Conservation (phyloP, 2,888 invertebrate genomes). For the Macaria notata region DNA sequence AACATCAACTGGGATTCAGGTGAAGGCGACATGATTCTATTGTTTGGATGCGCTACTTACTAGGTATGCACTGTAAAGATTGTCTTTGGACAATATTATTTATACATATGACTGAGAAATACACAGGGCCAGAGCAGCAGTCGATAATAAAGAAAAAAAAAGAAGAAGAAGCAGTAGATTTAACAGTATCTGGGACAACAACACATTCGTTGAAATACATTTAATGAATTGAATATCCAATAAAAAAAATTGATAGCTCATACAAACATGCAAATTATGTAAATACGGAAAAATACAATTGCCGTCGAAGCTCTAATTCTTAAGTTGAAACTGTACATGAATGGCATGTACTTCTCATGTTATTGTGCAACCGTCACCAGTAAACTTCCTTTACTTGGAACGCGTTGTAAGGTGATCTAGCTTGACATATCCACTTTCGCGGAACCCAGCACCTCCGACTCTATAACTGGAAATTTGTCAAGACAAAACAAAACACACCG, state of each 20-base stretch:
- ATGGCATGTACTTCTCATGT: conserved; percentile 23
- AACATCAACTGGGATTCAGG: conserved; percentile 33
- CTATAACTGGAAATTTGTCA: conserved; percentile 27
- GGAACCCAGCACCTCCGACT: conserved; percentile 27
- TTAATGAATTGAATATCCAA: no score
- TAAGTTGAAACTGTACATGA: conserved; percentile 11
- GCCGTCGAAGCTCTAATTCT: no score
- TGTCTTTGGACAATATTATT: no score
- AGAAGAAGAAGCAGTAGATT: no score
- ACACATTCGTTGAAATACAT: no score
- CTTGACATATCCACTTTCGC: conserved; percentile 47
- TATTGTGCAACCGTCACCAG: conserved; percentile 44
- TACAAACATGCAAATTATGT: neutral
- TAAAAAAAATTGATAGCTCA: conserved; percentile 4
- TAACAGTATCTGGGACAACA: no score
- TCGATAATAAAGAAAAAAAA: no score
- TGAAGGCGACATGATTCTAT: conserved; percentile 46
- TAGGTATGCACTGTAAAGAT: no score
- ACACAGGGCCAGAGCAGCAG: no score
- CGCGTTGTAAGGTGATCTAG: conserved; percentile 39
- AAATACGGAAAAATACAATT: neutral
- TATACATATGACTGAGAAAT: no score
- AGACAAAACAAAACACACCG: conserved; percentile 12
- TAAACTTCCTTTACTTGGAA: conserved; percentile 50
- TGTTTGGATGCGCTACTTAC: conserved; percentile 39